Conservation (phyloP, 2,113 vertebrate species). For the Phalacrocorax aristotelis region DNA sequence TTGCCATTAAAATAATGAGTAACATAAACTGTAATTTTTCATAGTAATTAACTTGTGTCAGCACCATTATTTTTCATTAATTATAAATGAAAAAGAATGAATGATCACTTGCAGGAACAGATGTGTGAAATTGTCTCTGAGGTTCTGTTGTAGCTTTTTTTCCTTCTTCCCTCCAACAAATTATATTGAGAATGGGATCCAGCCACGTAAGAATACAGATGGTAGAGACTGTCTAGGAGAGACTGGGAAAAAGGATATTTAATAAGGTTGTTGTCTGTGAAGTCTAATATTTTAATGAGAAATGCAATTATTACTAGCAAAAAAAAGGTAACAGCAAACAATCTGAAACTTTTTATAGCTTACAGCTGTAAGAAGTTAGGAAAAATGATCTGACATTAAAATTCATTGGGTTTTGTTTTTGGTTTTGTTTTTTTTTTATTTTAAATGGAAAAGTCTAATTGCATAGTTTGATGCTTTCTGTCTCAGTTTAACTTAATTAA, state of each 20-base stretch:
- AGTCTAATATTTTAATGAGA: constrained; percentile 9
- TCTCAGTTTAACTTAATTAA: neutral
- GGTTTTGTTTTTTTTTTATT: neutral
- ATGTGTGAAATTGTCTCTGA: constrained; percentile 74
- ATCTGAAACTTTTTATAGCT: neutral
- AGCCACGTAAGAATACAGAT: neutral
- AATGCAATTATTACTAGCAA: neutral
- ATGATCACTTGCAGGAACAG: constrained; percentile 75
- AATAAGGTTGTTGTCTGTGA: neutral
- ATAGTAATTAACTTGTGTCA: constrained; percentile 81
- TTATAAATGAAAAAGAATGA: constrained; percentile 79
- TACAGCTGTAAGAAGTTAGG: neutral
- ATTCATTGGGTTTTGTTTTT: neutral
- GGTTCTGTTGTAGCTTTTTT: neutral
- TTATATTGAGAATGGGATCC: neutral
- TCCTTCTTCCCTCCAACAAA: neutral
- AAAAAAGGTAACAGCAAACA: neutral
- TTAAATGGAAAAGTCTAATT: neutral
- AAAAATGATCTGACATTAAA: neutral
- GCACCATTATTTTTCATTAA: constrained; percentile 83
- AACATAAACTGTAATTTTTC: constrained; percentile 81
- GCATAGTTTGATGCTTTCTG: neutral
- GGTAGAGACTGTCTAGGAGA: neutral
- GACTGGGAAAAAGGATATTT: neutral
- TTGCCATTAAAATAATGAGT: constrained; percentile 78